Evolutionary conservation across 2,113 vertebrate genomes (phyloP).

Genomic region (Nematolebias whitei): DNA sequence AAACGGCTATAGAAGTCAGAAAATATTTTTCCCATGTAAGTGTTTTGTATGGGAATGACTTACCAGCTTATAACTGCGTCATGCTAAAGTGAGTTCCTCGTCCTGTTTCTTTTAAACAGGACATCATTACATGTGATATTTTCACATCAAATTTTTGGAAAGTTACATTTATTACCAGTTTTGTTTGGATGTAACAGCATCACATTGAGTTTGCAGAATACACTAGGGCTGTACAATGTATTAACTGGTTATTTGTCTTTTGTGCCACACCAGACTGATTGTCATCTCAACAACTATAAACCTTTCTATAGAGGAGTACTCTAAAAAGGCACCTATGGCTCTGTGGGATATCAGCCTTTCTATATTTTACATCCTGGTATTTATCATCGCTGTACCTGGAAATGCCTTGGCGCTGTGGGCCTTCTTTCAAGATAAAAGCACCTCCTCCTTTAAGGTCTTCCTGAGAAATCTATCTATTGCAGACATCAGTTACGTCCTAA

Average conservation of each 20-base stretch:
- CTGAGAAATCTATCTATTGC: slow-evolving; percentile 74
- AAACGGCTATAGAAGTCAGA: too few species aligned
- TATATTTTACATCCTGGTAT: slow-evolving; percentile 70
- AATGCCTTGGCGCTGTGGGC: slow-evolving; percentile 75
- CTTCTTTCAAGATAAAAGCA: slow-evolving; percentile 54
- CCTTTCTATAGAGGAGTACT: slow-evolving; percentile 23
- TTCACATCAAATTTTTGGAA: not conserved
- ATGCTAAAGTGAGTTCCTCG: slow-evolving; percentile 10
- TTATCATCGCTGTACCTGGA: slow-evolving; percentile 73
- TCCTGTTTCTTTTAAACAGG: not conserved
- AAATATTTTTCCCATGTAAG: not conserved
- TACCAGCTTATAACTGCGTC: not conserved
- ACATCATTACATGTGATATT: not conserved
- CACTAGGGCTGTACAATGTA: not conserved
- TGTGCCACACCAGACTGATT: slow-evolving; percentile 37
- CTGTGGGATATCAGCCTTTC: slow-evolving; percentile 60
- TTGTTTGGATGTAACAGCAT: not conserved
- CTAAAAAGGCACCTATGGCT: slow-evolving; percentile 22
- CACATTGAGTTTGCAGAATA: not conserved
- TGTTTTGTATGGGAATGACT: too few species aligned
- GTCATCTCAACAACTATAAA: slow-evolving; percentile 49
- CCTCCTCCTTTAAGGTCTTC: slow-evolving; percentile 65
- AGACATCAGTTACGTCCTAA: slow-evolving; percentile 74
- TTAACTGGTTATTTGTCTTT: slow-evolving; percentile 17
- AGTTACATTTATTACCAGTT: not conserved